Evolutionary conservation across 2,797 vertebrate genomes (phyloP).

Genomic region (Sitta carolinensis): DNA sequence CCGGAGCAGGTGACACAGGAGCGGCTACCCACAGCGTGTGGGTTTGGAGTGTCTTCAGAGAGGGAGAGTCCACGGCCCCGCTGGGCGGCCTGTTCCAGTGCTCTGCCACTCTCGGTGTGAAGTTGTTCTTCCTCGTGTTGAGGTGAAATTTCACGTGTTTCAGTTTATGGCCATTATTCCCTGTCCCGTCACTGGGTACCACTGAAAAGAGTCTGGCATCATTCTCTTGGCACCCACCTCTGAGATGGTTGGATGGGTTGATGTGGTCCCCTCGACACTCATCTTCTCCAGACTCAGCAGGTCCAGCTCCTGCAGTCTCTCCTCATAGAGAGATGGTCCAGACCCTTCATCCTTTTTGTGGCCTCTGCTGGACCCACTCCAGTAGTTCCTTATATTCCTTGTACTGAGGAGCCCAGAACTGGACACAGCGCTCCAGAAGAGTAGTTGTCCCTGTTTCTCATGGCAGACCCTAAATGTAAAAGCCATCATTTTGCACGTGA

Average conservation of each 20-base stretch:
- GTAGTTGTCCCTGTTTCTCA: neutral
- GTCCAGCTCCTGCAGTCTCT: neutral
- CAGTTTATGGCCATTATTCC: neutral
- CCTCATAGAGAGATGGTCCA: neutral
- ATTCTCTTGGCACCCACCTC: neutral
- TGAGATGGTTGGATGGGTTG: neutral
- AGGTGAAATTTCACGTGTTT: neutral
- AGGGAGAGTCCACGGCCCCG: neutral
- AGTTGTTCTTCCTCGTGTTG: neutral
- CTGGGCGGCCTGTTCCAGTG: too few species aligned
- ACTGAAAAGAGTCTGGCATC: neutral
- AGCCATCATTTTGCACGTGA: accelerated
- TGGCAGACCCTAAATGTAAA: accelerated
- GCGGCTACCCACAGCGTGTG: too few species aligned
- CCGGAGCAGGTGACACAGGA: neutral
- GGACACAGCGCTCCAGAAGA: neutral
- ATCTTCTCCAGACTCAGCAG: neutral
- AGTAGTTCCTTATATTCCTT: neutral
- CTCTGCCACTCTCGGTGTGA: accelerated
- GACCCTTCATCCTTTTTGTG: neutral
- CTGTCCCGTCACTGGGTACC: neutral
- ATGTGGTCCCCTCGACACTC: neutral
- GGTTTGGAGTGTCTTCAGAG: neutral
- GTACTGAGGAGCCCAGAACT: neutral
- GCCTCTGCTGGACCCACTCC: neutral